Evolutionary conservation across 2,113 vertebrate genomes (phyloP).

Genomic region (Baryphthengus martii): DNA sequence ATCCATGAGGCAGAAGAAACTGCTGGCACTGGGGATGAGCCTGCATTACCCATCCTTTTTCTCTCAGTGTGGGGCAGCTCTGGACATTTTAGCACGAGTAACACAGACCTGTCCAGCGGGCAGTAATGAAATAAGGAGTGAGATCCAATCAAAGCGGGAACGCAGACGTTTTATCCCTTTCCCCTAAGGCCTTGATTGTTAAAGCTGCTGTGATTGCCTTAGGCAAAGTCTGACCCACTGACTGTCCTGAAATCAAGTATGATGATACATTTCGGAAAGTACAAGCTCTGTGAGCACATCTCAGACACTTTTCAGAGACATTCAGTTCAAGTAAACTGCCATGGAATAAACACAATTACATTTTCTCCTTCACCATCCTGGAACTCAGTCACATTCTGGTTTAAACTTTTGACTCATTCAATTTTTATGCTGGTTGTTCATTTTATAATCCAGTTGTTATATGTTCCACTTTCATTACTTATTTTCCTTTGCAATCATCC

Average conservation of each 20-base stretch:
- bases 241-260: background rate
- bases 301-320: background rate
- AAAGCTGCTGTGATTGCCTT: background rate
- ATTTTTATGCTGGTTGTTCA: conserved; percentile 34
- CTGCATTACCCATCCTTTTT: background rate
- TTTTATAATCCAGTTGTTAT: conserved; percentile 41
- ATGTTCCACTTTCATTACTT: conserved; percentile 44
- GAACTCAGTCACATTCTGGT: background rate
- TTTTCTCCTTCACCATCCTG: background rate
- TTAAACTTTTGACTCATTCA: conserved; percentile 38
- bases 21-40: background rate
- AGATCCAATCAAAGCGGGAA: conserved; percentile 22
- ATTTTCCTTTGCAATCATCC: conserved; percentile 48
- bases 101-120: background rate
- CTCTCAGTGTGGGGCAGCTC: background rate
- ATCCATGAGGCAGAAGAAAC: background rate
- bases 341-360: background rate
- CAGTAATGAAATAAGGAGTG: background rate
- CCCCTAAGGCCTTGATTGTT: background rate
- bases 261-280: background rate
- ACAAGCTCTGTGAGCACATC: rapidly evolving
- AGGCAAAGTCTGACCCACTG: conserved; percentile 1
- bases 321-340: background rate
- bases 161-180: conserved; percentile 5
- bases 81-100: background rate